phyloP scores from a whole-genome alignment of 2,113 vertebrate species.

The Notothenia coriiceps region DNA sequence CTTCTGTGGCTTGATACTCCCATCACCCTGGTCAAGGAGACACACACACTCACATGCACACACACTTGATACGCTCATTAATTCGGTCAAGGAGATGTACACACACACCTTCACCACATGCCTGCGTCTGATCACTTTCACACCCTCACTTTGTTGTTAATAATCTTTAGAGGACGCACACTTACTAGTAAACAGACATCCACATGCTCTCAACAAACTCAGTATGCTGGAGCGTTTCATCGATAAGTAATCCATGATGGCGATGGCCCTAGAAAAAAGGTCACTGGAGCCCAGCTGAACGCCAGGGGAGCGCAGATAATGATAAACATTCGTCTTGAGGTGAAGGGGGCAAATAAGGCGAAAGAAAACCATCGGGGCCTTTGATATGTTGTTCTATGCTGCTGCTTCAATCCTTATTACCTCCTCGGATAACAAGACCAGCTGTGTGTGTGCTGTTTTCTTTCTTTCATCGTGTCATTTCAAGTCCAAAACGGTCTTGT shows the following conservation, averaged over 20 bases:
- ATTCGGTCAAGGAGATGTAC: slow-evolving; percentile 62
- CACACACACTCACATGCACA: slow-evolving; percentile 10
- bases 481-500: neutral
- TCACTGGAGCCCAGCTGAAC: slow-evolving; percentile 66
- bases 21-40: slow-evolving; percentile 16
- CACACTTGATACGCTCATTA: slow-evolving; percentile 52
- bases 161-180: neutral
- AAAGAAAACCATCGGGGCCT: slow-evolving; percentile 18
- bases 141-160: neutral
- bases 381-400: slow-evolving; percentile 43
- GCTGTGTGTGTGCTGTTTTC: slow-evolving; percentile 33
- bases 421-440: slow-evolving; percentile 15
- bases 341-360: slow-evolving; percentile 34
- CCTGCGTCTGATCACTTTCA: slow-evolving; percentile 8
- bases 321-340: slow-evolving; percentile 75
- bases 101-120: slow-evolving; percentile 11
- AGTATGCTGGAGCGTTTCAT: slow-evolving; percentile 53
- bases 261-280: slow-evolving; percentile 60
- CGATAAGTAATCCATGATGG: slow-evolving; percentile 69
- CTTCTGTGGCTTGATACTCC: no score
- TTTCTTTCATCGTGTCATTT: neutral
- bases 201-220: slow-evolving; percentile 20
- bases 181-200: neutral
- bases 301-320: slow-evolving; percentile 61
- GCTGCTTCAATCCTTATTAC: slow-evolving; percentile 28